These are phyloP conservation scores for Papilio elwesi DNA, from an alignment of 2,888 invertebrate genomes.

Conservation along the genomic window DNA sequence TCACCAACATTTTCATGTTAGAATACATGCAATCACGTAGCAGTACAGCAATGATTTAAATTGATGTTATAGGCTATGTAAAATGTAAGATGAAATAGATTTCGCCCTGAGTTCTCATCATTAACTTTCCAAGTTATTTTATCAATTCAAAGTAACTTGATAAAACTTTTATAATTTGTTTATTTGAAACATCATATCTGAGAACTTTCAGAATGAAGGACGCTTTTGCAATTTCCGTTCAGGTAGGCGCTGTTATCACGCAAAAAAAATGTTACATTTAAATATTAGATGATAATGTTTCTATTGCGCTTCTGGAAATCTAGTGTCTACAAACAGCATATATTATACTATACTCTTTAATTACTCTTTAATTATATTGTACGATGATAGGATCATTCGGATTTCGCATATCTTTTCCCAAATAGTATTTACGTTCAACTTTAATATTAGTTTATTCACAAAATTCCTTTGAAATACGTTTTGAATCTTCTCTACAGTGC, in stretches of 20 bases:
- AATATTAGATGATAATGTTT: not conserved
- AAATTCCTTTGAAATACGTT: not conserved
- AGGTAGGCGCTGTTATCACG: not conserved
- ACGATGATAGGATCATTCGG: not conserved
- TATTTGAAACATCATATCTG: not conserved
- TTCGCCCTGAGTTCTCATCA: not conserved
- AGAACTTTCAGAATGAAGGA: not conserved
- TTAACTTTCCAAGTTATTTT: not conserved
- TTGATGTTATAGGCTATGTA: too few species aligned
- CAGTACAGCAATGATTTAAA: too few species aligned
- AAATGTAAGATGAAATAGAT: too few species aligned
- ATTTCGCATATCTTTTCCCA: not conserved
- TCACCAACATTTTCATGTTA: too few species aligned
- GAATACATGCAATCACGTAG: too few species aligned
- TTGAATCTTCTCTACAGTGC: not conserved
- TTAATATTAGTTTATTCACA: not conserved
- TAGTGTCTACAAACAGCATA: too few species aligned
- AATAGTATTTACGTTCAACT: not conserved
- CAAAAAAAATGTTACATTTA: slow-evolving; percentile 1
- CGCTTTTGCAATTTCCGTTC: slow-evolving; percentile 14
- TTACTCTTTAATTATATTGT: too few species aligned
- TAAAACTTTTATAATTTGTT: not conserved
- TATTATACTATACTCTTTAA: too few species aligned
- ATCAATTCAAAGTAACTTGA: not conserved
- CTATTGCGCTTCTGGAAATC: too few species aligned